Percentiles rank a stretch among this genome's conserved stretches.
Evolutionary conservation across 1,140 invertebrate species (phyloP).

Genomic region (Panulirus ornatus): DNA sequence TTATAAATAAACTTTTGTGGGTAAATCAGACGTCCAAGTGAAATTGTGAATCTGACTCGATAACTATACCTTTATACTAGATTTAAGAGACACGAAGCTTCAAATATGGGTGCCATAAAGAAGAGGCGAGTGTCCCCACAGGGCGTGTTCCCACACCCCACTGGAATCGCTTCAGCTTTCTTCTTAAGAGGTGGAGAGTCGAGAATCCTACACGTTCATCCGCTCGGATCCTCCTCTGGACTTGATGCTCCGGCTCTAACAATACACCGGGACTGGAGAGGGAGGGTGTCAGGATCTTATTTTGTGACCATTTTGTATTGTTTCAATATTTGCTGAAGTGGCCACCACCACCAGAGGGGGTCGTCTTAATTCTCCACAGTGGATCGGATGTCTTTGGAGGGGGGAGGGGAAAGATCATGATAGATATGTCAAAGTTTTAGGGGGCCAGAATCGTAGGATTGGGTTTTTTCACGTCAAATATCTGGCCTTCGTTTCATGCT

Average conservation of each 20-base stretch:
- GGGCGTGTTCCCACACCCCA: too few species aligned
- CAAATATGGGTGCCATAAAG: conserved; percentile 8
- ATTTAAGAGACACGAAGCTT: background rate
- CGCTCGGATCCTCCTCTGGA: background rate
- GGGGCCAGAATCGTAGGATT: too few species aligned
- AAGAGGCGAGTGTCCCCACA: background rate
- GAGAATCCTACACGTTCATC: background rate
- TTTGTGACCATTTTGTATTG: background rate
- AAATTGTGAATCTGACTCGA: background rate
- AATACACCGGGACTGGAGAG: background rate
- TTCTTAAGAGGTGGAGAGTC: background rate
- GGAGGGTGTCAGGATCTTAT: background rate
- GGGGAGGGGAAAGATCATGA: too few species aligned
- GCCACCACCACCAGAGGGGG: background rate
- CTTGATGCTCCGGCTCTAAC: background rate
- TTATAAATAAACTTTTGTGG: background rate
- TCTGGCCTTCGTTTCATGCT: too few species aligned
- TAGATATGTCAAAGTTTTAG: too few species aligned
- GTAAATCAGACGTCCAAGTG: background rate
- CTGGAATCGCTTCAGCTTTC: background rate
- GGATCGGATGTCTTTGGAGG: too few species aligned
- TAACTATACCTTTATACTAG: background rate
- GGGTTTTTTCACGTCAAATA: too few species aligned
- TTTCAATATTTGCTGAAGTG: background rate
- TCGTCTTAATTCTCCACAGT: background rate